Evolutionary conservation across 2,113 vertebrate species (phyloP).

Genomic region (Tragelaphus buxtoni): DNA sequence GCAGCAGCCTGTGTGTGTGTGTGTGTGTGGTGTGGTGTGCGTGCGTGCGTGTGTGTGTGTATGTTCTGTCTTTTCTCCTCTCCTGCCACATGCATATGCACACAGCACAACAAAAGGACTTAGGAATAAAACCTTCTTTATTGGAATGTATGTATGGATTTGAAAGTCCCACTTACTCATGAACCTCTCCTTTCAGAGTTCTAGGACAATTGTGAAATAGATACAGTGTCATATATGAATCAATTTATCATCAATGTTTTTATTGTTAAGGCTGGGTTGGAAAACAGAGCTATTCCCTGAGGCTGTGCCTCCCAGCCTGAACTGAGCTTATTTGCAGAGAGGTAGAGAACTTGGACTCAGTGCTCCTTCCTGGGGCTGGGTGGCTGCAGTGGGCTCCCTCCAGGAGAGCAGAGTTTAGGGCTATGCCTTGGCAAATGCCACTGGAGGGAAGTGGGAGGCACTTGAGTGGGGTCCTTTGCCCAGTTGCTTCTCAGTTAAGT

Average conservation of each 20-base stretch:
- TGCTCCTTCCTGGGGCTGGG: not conserved
- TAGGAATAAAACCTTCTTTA: not conserved
- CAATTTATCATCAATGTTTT: not conserved
- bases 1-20: no score
- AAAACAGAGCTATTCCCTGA: not conserved
- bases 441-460: accelerated
- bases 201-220: not conserved
- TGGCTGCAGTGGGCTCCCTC: not conserved
- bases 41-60: no score
- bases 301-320: not conserved
- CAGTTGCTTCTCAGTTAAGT: not conserved
- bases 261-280: not conserved
- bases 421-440: not conserved
- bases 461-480: not conserved
- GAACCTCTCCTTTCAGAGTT: not conserved
- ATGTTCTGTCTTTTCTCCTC: not conserved
- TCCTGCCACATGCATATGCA: not conserved
- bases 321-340: not conserved
- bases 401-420: not conserved
- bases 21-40: no score
- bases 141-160: not conserved
- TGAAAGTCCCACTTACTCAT: not conserved
- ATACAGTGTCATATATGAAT: not conserved
- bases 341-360: not conserved
- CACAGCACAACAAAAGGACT: not conserved